A percentile compares a stretch with the other conserved stretches of the same genome.
phyloP scores from a whole-genome alignment of 2,888 invertebrate genomes.

The Synanthedon tipuliformis region DNA sequence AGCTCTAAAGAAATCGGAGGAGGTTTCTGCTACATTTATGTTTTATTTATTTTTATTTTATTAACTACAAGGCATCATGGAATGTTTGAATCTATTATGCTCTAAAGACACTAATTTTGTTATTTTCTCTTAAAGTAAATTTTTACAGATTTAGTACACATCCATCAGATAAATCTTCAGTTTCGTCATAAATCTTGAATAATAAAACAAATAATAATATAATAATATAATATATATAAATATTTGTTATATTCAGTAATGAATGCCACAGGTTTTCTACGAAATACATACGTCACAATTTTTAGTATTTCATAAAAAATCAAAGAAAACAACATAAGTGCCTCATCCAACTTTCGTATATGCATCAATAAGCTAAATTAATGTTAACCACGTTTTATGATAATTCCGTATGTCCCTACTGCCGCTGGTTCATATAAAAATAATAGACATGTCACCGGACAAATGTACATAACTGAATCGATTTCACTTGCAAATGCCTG shows the following conservation, averaged over 20 bases:
- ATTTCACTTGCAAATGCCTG: constrained; percentile 39
- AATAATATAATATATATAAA: too few relatives aligned
- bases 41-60: neutral
- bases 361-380: constrained; percentile 38
- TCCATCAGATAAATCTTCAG: too few relatives aligned
- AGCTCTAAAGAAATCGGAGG: constrained; percentile 6
- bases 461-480: constrained; percentile 23
- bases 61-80: neutral
- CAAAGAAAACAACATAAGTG: neutral
- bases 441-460: constrained; percentile 40
- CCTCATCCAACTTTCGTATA: constrained; percentile 4
- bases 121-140: too few relatives aligned
- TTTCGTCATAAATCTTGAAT: too few relatives aligned
- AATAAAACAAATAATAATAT: too few relatives aligned
- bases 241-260: too few relatives aligned
- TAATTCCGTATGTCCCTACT: constrained; percentile 27
- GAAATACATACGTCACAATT: too few relatives aligned
- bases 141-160: too few relatives aligned
- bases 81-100: neutral
- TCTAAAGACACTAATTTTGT: neutral
- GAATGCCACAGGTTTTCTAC: too few relatives aligned
- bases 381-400: constrained; percentile 40
- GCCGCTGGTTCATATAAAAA: constrained; percentile 27
- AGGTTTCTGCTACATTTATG: constrained; percentile 2
- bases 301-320: too few relatives aligned